Conservation (phyloP, 2,797 vertebrate genomes). For the Halcyon badia region DNA sequence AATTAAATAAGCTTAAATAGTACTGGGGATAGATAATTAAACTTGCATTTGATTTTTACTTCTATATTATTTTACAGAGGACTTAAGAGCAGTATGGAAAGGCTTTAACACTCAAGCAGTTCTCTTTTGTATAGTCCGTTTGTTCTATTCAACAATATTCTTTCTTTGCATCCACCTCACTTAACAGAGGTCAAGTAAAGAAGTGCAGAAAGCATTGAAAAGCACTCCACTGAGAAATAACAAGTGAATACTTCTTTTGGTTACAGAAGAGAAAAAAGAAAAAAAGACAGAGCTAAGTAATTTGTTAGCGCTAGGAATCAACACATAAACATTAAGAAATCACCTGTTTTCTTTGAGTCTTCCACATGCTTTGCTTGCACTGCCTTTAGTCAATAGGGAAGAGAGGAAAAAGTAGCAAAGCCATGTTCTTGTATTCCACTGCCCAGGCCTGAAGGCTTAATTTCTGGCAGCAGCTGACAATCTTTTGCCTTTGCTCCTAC, state of each 20-base stretch:
- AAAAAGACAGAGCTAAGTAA: neutral
- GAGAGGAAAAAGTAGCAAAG: neutral
- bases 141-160: neutral
- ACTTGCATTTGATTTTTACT: neutral
- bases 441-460: accelerated
- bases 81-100: neutral
- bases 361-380: neutral
- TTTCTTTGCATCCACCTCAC: neutral
- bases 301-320: neutral
- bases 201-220: constrained; percentile 11
- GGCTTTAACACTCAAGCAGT: neutral
- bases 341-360: neutral
- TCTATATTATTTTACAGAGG: neutral
- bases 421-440: neutral
- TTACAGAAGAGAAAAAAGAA: no score
- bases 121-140: neutral
- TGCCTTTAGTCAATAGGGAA: neutral
- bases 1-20: neutral
- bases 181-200: constrained; percentile 7
- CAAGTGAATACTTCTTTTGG: neutral
- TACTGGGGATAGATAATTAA: neutral
- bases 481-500: neutral
- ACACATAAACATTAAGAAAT: neutral
- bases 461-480: neutral
- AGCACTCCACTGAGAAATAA: neutral